phyloP scores from a whole-genome alignment of 1,140 invertebrate genomes.

The Monochamus saltuarius region DNA sequence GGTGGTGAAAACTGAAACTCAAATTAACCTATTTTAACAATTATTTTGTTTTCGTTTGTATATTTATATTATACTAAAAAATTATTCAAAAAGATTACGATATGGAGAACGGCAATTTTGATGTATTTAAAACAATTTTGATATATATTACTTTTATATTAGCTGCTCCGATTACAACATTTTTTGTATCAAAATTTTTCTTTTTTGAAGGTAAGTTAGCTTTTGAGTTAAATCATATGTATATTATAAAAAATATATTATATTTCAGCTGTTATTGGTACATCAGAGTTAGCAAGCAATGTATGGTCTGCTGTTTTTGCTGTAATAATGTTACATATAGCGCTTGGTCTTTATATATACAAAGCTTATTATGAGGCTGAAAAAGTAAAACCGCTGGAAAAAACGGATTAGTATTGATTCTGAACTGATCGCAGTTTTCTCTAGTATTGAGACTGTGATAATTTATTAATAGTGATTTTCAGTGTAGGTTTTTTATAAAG shows the following conservation, averaged over 20 bases:
- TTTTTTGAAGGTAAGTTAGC: slow-evolving; percentile 58
- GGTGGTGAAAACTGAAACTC: too few species aligned
- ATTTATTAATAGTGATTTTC: too few species aligned
- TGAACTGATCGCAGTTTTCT: neutral
- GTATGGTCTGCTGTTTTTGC: slow-evolving; percentile 73
- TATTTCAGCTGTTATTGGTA: slow-evolving; percentile 55
- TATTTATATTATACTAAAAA: too few species aligned
- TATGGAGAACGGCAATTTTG: slow-evolving; percentile 23
- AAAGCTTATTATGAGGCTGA: slow-evolving; percentile 66
- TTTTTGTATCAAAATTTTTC: slow-evolving; percentile 60
- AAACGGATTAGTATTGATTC: slow-evolving; percentile 43
- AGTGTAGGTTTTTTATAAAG: too few species aligned
- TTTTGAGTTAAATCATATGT: neutral
- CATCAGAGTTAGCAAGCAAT: slow-evolving; percentile 66
- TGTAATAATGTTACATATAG: slow-evolving; percentile 69
- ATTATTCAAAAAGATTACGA: too few species aligned
- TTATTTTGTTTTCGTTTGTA: too few species aligned
- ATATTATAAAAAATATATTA: slow-evolving; percentile 21
- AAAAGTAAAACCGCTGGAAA: slow-evolving; percentile 35
- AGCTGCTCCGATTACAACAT: slow-evolving; percentile 61
- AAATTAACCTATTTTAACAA: too few species aligned
- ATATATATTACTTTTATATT: slow-evolving; percentile 65
- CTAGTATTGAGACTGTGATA: too few species aligned
- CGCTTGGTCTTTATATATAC: slow-evolving; percentile 75
- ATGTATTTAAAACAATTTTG: slow-evolving; percentile 63